Base-by-base conservation (phyloP, 2,888 invertebrate species). In the Gandaritis pyraliata region DNA sequence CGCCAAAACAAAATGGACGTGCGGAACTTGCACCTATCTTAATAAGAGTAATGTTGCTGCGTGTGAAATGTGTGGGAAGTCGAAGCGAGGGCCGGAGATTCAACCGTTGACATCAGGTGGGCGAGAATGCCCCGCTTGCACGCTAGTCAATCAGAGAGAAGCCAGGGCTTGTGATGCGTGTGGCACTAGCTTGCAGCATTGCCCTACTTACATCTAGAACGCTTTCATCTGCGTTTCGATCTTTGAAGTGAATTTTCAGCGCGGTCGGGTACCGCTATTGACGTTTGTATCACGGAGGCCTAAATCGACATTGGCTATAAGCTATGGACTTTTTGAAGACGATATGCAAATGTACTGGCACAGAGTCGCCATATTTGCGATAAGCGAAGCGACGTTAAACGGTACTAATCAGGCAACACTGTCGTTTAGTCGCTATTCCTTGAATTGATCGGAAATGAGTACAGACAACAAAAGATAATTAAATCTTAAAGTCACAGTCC, bases 31-130 rank as follows among this genome's bases (percentile, higher is more conserved):
- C 82, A 96, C 96, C 0, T 96, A 93, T 79, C 80, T 95, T 12
- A 96, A 96, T 75, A 82, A 83, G 2, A 73, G 80, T 0, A 72
- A 77, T 0, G 81, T 83, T 18, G 93, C 93, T 11, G 95, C 95
- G 18, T 96, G 96, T 77, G 96, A 96, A 66, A 96, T 96, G 93
- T 96, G 96, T 74, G 94, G 95, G 18, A 96, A 95, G 77, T 95
- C 94, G 0, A 91, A 90, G 57, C 80, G 80, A 48, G 94, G 94
- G 0, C 93, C 94, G 5, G 94, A 94, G 72, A 91, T 93, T 23
- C 93, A 93, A 65, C 95, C 95, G 0, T 86, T 96, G 48, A 94
- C 94, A 15, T 94, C 96, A 10, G 96, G 96, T 0, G 96, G 96
- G 0, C 92, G 95, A 50, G 95, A 96, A 79, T 96, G 96, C 70